These are phyloP conservation scores for Creontiades dilutus DNA, from an alignment of 2,888 invertebrate genomes.

Conservation along the genomic window DNA sequence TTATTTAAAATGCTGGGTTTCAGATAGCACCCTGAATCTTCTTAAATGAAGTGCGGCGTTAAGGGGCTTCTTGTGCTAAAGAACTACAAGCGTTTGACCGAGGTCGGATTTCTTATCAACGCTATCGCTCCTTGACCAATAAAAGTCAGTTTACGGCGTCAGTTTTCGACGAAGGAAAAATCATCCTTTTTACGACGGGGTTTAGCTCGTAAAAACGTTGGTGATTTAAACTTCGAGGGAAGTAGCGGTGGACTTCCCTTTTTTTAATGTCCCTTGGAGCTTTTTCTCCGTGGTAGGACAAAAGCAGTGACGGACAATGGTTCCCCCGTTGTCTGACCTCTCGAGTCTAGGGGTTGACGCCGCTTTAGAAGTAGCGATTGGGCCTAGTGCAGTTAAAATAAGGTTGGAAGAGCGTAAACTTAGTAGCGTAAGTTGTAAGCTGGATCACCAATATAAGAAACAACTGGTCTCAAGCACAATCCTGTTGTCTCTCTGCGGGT, in stretches of 20 bases:
- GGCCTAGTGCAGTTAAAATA: no score
- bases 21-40: background rate
- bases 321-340: background rate
- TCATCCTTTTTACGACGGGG: background rate
- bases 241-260: background rate
- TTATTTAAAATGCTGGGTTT: background rate
- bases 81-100: constrained; percentile 10
- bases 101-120: constrained; percentile 21
- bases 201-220: constrained; percentile 31
- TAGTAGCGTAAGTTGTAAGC: no score
- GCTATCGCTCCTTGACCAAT: constrained; percentile 34
- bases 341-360: background rate
- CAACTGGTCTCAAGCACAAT: no score
- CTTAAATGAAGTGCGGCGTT: constrained; percentile 8
- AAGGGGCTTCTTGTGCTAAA: background rate
- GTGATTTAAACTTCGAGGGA: constrained; percentile 56
- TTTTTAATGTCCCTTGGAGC: constrained; percentile 7
- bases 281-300: constrained; percentile 3
- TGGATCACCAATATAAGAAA: no score
- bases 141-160: constrained; percentile 53
- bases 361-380: background rate
- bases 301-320: background rate
- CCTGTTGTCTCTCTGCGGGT: no score
- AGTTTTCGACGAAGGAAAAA: constrained; percentile 1
- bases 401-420: no score